Evolutionary conservation across 2,113 vertebrate genomes (phyloP).

Genomic region (Campylomormyrus tamandua): DNA sequence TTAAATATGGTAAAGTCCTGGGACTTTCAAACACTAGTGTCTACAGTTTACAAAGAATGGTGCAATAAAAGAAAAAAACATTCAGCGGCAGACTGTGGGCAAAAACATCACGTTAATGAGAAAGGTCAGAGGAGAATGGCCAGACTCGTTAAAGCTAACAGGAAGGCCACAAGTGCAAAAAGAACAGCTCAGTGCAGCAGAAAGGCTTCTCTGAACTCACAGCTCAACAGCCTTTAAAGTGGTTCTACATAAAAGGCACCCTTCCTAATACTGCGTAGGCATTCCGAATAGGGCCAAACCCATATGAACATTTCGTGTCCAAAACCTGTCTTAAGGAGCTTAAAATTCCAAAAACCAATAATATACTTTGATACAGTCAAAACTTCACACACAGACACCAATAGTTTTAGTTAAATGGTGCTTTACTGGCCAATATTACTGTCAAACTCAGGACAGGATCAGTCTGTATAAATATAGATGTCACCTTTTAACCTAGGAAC

Average conservation of each 20-base stretch:
- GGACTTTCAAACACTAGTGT: not conserved
- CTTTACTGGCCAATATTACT: not conserved
- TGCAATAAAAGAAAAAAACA: not conserved
- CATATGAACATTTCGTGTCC: not conserved
- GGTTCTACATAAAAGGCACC: not conserved
- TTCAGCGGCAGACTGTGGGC: not conserved
- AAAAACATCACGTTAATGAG: not conserved
- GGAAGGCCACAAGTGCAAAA: not conserved
- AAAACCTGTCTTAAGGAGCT: not conserved
- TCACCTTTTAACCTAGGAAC: not conserved
- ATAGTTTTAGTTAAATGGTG: not conserved
- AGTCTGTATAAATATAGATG: not conserved
- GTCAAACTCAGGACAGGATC: not conserved
- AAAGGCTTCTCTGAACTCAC: not conserved
- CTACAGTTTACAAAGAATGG: not conserved
- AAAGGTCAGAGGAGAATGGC: not conserved
- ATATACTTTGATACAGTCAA: not conserved
- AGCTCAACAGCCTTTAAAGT: not conserved
- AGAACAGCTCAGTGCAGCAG: not conserved
- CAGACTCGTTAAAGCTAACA: not conserved
- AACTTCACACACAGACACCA: not conserved
- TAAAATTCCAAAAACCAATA: not conserved
- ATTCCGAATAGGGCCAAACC: not conserved
- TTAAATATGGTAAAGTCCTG: not conserved
- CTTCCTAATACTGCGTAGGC: not conserved